phyloP scores from a whole-genome alignment of 2,888 invertebrate species.

The Leptopilina myrica region DNA sequence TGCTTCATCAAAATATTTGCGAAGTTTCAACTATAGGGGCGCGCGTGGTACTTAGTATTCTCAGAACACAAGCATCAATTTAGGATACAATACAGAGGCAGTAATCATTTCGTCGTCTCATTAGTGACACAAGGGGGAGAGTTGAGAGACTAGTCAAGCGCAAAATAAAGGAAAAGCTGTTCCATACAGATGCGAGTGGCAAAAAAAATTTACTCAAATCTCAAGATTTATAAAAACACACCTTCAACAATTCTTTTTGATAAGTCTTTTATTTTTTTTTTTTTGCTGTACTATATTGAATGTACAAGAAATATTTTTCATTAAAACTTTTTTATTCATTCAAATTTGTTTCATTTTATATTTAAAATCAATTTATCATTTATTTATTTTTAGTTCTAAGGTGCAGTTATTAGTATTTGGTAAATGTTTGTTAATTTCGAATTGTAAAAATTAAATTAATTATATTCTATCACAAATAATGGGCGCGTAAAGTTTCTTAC shows the following conservation, averaged over 20 bases:
- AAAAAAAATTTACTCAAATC: conserved; percentile 51
- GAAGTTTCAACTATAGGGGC: background rate
- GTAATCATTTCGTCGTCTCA: conserved; percentile 55
- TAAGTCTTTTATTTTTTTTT: too few relatives aligned
- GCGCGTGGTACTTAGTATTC: conserved; percentile 9
- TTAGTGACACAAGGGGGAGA: conserved; percentile 50
- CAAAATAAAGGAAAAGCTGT: background rate
- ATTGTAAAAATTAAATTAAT: too few relatives aligned
- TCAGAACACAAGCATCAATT: conserved; percentile 12
- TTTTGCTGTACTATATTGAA: too few relatives aligned
- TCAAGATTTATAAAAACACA: conserved; percentile 19
- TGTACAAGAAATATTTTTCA: too few relatives aligned
- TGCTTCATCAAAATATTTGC: conserved; percentile 21
- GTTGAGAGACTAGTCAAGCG: conserved; percentile 1
- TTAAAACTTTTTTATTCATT: too few relatives aligned
- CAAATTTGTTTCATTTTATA: too few relatives aligned
- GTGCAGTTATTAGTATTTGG: too few relatives aligned
- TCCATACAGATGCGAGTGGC: conserved; percentile 15
- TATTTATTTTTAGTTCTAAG: too few relatives aligned
- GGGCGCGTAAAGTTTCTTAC: too few relatives aligned
- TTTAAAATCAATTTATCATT: too few relatives aligned
- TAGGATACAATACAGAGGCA: conserved; percentile 42
- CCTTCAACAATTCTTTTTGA: conserved; percentile 47
- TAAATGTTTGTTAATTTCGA: too few relatives aligned
- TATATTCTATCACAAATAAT: too few relatives aligned